Base-by-base conservation (phyloP, 2,113 vertebrate species). In the Tympanuchus pallidicinctus region DNA sequence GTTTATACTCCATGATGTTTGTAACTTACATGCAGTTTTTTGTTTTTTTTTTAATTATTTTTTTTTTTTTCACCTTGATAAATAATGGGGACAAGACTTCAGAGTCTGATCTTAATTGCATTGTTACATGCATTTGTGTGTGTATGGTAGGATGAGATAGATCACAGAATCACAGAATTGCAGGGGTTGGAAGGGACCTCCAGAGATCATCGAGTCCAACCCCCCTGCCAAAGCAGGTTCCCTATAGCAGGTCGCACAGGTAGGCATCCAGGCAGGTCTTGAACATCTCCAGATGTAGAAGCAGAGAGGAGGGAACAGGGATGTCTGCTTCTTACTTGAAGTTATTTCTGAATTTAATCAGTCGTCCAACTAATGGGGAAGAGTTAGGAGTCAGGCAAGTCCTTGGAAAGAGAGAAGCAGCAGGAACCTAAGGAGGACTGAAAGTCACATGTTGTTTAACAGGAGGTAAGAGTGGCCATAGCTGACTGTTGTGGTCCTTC, bases 361-460 rank as follows among this genome's bases (percentile, higher is more conserved):
- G 40, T 40, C 34, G 28, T 25, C 74, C 38, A 50, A n/a, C n/a
- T 79, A 30, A 80, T 66, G 7, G 0, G 5, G 15, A 30, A 22
- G 40, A 56, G 18, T 24, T 83, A 36, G 3, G 42, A 28, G 77
- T 56, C 20, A 38, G 83, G 19, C 18, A 48, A 47, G 43, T 47
- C 30, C 8, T 54, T 75, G 30, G 27, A 36, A 48, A 70, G 34
- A 34, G 22, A 5, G 42, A 28, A 30, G 27, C 36, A 70, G 15
- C 34, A 30, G 42, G 42, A 69, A 28, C 42, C 0, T 0, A 6
- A 40, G 20, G 20, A 79, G 6, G 18, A 79, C 11, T 8, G 16
- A 61, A 72, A 69, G 24, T 36, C 8, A 11, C 27, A 45, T 89
- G 57, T 52, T 32, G 3, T 61, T 10, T 86, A 20, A 13, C 34